Evolutionary conservation across 2,113 vertebrate genomes (phyloP).

Genomic region (Elaphurus davidianus): DNA sequence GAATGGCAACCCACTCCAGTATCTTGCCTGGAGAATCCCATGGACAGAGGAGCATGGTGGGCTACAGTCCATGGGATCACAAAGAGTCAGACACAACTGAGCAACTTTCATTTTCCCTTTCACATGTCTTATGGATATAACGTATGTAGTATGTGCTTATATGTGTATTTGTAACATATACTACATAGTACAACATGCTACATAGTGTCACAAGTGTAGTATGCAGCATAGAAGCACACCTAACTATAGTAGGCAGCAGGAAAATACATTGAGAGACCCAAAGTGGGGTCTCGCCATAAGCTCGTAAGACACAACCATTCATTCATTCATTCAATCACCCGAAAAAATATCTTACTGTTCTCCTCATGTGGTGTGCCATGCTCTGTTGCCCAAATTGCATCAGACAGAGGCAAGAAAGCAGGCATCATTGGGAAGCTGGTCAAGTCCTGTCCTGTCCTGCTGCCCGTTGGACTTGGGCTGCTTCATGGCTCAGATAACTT

Average conservation of each 20-base stretch:
- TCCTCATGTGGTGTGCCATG: neutral
- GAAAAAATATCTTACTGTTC: neutral
- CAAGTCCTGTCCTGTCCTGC: slow-evolving; percentile 65
- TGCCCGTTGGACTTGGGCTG: neutral
- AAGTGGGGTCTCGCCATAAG: neutral
- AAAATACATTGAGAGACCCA: neutral
- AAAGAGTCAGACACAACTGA: neutral
- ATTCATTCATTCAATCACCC: neutral
- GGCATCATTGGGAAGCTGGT: slow-evolving; percentile 66
- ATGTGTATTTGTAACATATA: too few relatives aligned
- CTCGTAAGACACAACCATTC: neutral
- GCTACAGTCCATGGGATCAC: neutral
- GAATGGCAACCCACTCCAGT: neutral
- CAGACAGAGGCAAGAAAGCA: slow-evolving; percentile 53
- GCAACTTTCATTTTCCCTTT: neutral
- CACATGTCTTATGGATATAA: neutral
- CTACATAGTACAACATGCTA: neutral
- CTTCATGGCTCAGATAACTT: neutral
- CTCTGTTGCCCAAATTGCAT: neutral
- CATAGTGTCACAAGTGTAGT: accelerated
- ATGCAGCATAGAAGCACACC: neutral
- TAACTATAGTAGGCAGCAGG: neutral
- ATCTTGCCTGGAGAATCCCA: neutral
- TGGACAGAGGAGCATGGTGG: neutral
- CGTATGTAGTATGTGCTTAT: neutral